phyloP scores from a whole-genome alignment of 2,888 invertebrate genomes.

The Dynastes tityus region DNA sequence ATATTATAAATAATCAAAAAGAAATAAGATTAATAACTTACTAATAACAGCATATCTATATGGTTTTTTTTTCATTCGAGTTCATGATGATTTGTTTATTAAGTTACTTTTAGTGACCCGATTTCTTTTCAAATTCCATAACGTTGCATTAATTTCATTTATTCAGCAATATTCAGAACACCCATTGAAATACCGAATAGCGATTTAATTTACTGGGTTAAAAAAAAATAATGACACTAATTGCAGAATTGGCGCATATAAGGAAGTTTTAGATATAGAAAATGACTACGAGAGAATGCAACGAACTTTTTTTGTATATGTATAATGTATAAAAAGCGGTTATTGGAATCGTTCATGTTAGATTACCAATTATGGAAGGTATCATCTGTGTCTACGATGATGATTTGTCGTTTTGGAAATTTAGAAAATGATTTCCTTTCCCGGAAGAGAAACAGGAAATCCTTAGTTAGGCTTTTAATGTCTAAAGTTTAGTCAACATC shows the following conservation, averaged over 20 bases:
- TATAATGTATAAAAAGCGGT: too few relatives aligned
- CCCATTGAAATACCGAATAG: neutral
- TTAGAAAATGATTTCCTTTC: too few relatives aligned
- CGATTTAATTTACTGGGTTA: constrained; percentile 6
- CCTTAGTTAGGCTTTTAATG: too few relatives aligned
- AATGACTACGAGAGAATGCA: neutral
- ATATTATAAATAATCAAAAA: too few relatives aligned
- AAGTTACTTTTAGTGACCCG: neutral
- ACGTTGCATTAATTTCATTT: neutral
- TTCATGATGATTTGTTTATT: neutral
- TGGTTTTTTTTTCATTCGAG: neutral
- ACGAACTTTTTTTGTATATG: neutral
- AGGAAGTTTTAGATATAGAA: neutral
- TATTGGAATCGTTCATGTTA: too few relatives aligned
- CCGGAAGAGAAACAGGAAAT: too few relatives aligned
- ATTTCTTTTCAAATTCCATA: constrained; percentile 5
- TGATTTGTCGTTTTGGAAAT: too few relatives aligned
- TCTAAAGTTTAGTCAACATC: too few relatives aligned
- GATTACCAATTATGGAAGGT: too few relatives aligned
- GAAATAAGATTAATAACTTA: neutral
- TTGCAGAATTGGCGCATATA: constrained; percentile 13
- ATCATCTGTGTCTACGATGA: too few relatives aligned
- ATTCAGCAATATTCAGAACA: neutral
- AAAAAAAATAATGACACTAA: constrained; percentile 8
- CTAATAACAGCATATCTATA: neutral